phyloP scores from a whole-genome alignment of 1,140 invertebrate genomes.

The Drosophila azteca region DNA sequence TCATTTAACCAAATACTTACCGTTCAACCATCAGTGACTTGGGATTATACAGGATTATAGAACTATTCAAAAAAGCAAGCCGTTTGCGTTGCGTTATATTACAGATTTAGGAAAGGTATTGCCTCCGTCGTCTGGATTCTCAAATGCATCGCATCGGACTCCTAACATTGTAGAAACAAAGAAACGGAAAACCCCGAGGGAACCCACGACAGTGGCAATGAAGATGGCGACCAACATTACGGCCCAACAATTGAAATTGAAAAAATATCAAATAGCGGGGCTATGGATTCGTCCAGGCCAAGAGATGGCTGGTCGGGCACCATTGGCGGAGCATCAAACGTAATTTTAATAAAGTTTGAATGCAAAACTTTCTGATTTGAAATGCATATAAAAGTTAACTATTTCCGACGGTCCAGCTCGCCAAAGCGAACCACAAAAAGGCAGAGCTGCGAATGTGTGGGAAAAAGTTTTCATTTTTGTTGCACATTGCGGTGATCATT shows the following conservation, averaged over 20 bases:
- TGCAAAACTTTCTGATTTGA: constrained; percentile 79
- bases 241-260: constrained; percentile 30
- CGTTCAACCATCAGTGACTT: no score
- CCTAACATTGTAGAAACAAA: constrained; percentile 17
- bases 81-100: no score
- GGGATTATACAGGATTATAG: no score
- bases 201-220: constrained; percentile 14
- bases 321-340: constrained; percentile 63
- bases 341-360: constrained; percentile 81
- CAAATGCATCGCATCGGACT: neutral
- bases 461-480: constrained; percentile 54
- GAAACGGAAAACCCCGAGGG: constrained; percentile 5
- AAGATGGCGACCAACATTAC: constrained; percentile 34
- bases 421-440: constrained; percentile 33
- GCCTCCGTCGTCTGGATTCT: neutral
- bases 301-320: constrained; percentile 13
- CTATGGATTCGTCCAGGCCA: constrained; percentile 8
- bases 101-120: no score
- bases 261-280: constrained; percentile 45
- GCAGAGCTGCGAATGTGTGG: constrained; percentile 60
- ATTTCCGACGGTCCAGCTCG: constrained; percentile 62
- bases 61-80: no score
- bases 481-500: constrained; percentile 51
- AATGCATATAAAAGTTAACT: constrained; percentile 81
- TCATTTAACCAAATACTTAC: no score